phyloP scores from a whole-genome alignment of 2,888 invertebrate species.

The Dusona sp. region DNA sequence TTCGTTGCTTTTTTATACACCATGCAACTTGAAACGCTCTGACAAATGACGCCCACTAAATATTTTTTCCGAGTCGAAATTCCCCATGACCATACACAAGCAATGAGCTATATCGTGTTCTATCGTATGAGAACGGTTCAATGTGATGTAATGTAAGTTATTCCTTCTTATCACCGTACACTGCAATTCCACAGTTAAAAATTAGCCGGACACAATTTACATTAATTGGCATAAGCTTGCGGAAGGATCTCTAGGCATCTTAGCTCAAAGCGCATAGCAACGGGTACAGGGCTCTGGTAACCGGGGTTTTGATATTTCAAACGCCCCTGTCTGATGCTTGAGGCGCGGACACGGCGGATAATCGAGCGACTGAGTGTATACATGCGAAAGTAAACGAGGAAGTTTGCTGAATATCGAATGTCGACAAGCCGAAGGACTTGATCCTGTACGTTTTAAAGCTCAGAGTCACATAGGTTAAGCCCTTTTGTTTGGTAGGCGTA shows the following conservation, averaged over 20 bases:
- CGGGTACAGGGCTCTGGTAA: not conserved
- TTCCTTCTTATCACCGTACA: not conserved
- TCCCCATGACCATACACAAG: not conserved
- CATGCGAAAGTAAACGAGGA: constrained; percentile 31
- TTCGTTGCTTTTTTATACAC: not conserved
- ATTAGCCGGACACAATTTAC: not conserved
- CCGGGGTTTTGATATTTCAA: constrained; percentile 67
- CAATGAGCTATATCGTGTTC: not conserved
- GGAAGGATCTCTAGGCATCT: not conserved
- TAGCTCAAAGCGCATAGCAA: not conserved
- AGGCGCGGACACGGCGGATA: constrained; percentile 4
- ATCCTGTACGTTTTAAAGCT: not conserved
- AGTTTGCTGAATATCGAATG: constrained; percentile 32
- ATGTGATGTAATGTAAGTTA: not conserved
- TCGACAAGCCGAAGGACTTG: constrained; percentile 12
- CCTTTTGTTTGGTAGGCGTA: constrained; percentile 8
- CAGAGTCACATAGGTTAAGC: not conserved
- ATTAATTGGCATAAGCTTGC: not conserved
- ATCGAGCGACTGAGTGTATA: constrained; percentile 30
- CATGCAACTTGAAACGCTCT: not conserved
- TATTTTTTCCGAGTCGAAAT: not conserved
- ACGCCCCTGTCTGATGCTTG: constrained; percentile 43
- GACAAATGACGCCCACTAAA: not conserved
- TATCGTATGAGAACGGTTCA: not conserved
- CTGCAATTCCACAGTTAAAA: not conserved